Percentiles rank a stretch among this genome's conserved stretches.
Evolutionary conservation across 2,888 invertebrate genomes (phyloP).

Genomic region (Acanthosoma haemorrhoidale): DNA sequence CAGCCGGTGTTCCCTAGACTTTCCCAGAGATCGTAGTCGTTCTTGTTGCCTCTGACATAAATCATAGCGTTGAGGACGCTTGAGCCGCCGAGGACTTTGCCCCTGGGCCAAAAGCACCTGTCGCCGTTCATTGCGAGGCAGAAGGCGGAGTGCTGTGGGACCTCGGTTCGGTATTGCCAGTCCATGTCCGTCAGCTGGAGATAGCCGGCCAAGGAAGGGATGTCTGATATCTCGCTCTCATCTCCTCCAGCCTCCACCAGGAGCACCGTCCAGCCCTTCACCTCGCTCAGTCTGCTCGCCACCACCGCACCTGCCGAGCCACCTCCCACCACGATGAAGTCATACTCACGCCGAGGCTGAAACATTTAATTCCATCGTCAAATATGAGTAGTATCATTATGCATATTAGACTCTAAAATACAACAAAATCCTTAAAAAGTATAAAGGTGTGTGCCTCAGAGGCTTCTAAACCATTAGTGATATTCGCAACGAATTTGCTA

Average conservation of each 20-base stretch:
- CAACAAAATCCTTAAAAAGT: too few species aligned
- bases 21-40: conserved; percentile 85
- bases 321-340: conserved; percentile 80
- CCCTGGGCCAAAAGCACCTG: conserved; percentile 86
- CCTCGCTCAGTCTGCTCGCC: conserved; percentile 75
- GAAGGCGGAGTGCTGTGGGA: conserved; percentile 70
- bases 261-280: conserved; percentile 74
- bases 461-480: too few species aligned
- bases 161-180: conserved; percentile 83
- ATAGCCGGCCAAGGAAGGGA: conserved; percentile 76
- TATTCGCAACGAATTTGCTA: too few species aligned
- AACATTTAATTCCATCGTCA: too few species aligned
- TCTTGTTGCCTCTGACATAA: conserved; percentile 79
- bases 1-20: conserved; percentile 77
- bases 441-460: too few species aligned
- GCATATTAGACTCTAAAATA: too few species aligned
- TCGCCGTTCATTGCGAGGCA: conserved; percentile 83
- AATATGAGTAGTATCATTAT: too few species aligned
- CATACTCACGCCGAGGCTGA: conserved; percentile 71
- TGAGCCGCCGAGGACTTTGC: conserved; percentile 67
- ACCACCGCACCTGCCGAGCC: conserved; percentile 87
- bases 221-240: conserved; percentile 82
- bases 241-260: conserved; percentile 75
- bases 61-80: conserved; percentile 88
- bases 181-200: conserved; percentile 80